Conservation (phyloP, 2,113 vertebrate genomes). For the Oncorhynchus clarkii region DNA sequence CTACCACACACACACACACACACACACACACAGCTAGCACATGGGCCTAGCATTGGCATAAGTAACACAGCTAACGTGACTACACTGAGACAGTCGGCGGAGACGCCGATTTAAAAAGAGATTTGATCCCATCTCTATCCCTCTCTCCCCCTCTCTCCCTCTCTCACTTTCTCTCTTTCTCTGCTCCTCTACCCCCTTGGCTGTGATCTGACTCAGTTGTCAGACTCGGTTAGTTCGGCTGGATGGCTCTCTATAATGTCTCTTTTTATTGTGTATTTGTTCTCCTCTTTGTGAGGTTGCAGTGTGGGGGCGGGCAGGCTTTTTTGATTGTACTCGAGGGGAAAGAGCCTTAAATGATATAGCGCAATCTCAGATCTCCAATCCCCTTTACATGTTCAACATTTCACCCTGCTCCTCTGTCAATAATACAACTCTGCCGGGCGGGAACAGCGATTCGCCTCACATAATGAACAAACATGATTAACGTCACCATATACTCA, state of each 20-base stretch:
- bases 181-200: constrained; percentile 1
- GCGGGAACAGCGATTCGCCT: neutral
- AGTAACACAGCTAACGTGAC: neutral
- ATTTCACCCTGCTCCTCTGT: neutral
- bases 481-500: too few relatives aligned
- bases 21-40: too few relatives aligned
- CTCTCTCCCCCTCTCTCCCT: constrained; percentile 2
- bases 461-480: too few relatives aligned
- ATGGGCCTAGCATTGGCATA: too few relatives aligned
- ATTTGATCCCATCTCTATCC: neutral
- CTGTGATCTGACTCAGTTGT: constrained; percentile 44
- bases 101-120: too few relatives aligned
- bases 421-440: neutral
- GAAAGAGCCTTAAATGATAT: neutral
- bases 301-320: constrained; percentile 12
- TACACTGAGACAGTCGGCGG: neutral
- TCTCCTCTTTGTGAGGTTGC: constrained; percentile 24
- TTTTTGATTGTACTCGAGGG: constrained; percentile 19
- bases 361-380: constrained; percentile 2
- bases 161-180: neutral
- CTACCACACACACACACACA: too few relatives aligned
- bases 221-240: constrained; percentile 46
- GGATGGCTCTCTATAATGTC: constrained; percentile 46
- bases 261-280: constrained; percentile 40
- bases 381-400: neutral